A percentile compares a stretch with the other conserved stretches of the same genome.
Conservation (phyloP, 2,797 vertebrate species). For the Miichthys miiuy region DNA sequence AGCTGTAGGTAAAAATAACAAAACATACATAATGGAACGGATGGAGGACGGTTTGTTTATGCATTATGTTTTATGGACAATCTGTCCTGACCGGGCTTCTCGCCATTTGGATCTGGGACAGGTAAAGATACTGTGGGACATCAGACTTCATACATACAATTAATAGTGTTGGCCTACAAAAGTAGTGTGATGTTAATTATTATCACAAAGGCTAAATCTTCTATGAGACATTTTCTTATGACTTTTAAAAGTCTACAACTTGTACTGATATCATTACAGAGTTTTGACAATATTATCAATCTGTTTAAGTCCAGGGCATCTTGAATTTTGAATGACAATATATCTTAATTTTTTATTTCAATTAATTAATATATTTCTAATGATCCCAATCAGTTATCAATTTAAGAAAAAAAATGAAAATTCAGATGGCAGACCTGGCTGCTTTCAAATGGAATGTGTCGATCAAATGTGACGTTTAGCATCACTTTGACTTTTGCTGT, state of each 20-base stretch:
- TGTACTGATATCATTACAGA: neutral
- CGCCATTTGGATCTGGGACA: neutral
- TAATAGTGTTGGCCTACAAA: neutral
- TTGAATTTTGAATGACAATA: too few relatives aligned
- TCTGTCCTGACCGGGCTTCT: neutral
- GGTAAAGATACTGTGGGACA: neutral
- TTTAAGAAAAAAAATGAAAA: neutral
- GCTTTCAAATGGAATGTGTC: neutral
- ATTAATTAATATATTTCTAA: neutral
- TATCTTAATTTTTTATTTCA: neutral
- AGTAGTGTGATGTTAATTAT: neutral
- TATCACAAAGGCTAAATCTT: constrained; percentile 3
- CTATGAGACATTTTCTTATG: neutral
- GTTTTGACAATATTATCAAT: neutral
- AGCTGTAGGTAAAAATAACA: constrained; percentile 8
- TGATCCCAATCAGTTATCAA: neutral
- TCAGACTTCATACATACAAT: constrained; percentile 1
- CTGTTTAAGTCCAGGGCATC: neutral
- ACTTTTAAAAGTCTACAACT: neutral
- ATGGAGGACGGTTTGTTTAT: neutral
- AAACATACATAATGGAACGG: neutral
- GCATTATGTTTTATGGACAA: neutral
- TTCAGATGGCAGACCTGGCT: neutral
- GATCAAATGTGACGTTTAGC: neutral
- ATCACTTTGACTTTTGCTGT: neutral